These are phyloP conservation scores for Eulithis testata DNA, from an alignment of 2,888 invertebrate species.

Conservation along the genomic window DNA sequence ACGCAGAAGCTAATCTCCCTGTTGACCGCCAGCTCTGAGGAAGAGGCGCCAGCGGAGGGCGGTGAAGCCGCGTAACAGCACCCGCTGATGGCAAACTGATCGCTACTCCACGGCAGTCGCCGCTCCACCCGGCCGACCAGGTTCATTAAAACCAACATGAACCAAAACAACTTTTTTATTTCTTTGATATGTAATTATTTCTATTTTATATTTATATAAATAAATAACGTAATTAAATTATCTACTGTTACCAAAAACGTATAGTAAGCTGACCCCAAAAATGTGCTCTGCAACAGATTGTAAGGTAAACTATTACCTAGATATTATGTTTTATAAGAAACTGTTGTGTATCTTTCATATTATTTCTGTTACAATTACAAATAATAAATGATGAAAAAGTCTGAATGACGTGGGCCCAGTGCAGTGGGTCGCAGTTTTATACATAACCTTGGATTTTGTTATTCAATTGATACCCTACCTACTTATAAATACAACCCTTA, in stretches of 20 bases:
- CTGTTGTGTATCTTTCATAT: conserved; percentile 71
- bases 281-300: conserved; percentile 38
- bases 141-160: conserved; percentile 68
- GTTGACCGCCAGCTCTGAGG: conserved; percentile 94
- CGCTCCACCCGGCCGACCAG: conserved; percentile 45
- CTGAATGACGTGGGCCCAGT: conserved; percentile 67
- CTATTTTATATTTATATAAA: conserved; percentile 83
- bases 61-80: conserved; percentile 57
- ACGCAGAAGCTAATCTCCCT: conserved; percentile 93
- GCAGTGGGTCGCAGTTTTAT: conserved; percentile 58
- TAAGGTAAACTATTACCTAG: conserved; percentile 36
- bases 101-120: conserved; percentile 32
- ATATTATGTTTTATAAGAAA: conserved; percentile 59
- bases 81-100: conserved; percentile 5
- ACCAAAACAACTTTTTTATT: conserved; percentile 71
- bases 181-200: conserved; percentile 76
- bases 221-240: conserved; percentile 4
- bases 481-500: no score
- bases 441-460: conserved; percentile 60
- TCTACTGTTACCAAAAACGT: conserved; percentile 68
- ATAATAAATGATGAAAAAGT: conserved; percentile 71
- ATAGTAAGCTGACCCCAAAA: conserved; percentile 64
- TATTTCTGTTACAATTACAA: conserved; percentile 58
- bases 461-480: conserved; percentile 26
- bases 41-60: conserved; percentile 87